These are phyloP conservation scores for Myrmecophaga tridactyla DNA, from an alignment of 2,113 vertebrate genomes.

Conservation along the genomic window DNA sequence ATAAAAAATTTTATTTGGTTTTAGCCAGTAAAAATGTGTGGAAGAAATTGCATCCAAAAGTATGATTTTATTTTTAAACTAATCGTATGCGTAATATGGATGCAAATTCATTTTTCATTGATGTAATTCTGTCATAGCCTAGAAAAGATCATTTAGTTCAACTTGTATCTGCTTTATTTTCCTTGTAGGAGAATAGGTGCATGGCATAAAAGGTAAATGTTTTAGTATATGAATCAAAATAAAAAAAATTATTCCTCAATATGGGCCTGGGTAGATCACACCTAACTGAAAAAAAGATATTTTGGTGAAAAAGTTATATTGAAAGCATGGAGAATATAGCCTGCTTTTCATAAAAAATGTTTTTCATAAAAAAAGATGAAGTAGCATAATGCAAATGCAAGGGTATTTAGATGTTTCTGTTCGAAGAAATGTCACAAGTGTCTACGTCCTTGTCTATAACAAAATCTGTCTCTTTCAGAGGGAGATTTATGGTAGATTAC, in stretches of 20 bases:
- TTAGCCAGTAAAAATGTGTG: neutral
- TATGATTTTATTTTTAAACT: slow-evolving; percentile 25
- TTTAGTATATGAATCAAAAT: neutral
- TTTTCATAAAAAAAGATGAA: neutral
- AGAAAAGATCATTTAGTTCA: neutral
- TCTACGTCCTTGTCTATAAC: neutral
- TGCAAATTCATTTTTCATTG: slow-evolving; percentile 46
- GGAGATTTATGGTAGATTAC: neutral
- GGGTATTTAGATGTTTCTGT: neutral
- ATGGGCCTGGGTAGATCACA: neutral
- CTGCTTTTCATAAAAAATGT: neutral
- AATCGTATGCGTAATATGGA: neutral
- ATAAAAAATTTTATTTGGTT: neutral
- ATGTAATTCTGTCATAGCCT: neutral
- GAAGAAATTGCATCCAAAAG: neutral
- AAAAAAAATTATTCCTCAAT: neutral
- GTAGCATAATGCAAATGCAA: neutral
- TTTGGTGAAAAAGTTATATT: neutral
- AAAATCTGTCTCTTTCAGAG: neutral
- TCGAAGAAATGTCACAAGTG: slow-evolving; percentile 21
- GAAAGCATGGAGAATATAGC: slow-evolving; percentile 20
- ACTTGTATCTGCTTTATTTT: slow-evolving; percentile 1
- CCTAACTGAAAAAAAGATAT: neutral
- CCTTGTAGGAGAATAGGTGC: neutral
- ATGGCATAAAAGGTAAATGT: neutral